Conservation (phyloP, 2,888 invertebrate genomes). For the Leucozona laternaria region DNA sequence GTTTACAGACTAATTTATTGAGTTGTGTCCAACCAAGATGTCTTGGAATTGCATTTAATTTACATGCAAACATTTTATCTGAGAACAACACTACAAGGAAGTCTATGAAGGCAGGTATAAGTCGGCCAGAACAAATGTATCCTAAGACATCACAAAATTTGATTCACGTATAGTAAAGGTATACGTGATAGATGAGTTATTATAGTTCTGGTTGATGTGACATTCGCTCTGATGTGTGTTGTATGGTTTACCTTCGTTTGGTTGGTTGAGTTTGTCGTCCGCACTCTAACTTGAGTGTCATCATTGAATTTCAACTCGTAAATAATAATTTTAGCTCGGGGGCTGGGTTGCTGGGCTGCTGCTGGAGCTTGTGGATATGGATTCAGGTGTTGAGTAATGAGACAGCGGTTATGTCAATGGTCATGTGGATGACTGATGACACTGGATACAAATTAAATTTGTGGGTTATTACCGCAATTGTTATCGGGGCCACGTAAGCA, state of each 20-base stretch:
- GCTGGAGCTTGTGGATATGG: background rate
- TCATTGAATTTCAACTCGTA: slow-evolving; percentile 39
- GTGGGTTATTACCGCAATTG: slow-evolving; percentile 58
- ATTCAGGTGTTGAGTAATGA: slow-evolving; percentile 63
- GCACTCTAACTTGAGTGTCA: slow-evolving; percentile 19
- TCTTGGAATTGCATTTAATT: slow-evolving; percentile 7
- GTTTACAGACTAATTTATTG: slow-evolving; percentile 21
- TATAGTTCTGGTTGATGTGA: slow-evolving; percentile 56
- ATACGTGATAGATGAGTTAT: slow-evolving; percentile 61
- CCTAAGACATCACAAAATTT: slow-evolving; percentile 11
- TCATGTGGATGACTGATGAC: slow-evolving; percentile 64
- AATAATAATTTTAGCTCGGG: slow-evolving; percentile 53
- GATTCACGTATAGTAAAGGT: background rate
- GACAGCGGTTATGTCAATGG: slow-evolving; percentile 61
- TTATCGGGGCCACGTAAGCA: slow-evolving; percentile 26
- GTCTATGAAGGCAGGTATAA: background rate
- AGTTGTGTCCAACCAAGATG: background rate
- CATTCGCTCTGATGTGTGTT: slow-evolving; percentile 35
- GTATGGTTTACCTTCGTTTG: slow-evolving; percentile 19
- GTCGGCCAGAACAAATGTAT: slow-evolving; percentile 2
- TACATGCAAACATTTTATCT: background rate
- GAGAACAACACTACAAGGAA: background rate
- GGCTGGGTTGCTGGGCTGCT: too few species aligned
- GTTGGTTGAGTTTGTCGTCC: slow-evolving; percentile 11
- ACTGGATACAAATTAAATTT: slow-evolving; percentile 66